These are phyloP conservation scores for Notodonta ziczac DNA, from an alignment of 2,888 invertebrate species.

Conservation along the genomic window DNA sequence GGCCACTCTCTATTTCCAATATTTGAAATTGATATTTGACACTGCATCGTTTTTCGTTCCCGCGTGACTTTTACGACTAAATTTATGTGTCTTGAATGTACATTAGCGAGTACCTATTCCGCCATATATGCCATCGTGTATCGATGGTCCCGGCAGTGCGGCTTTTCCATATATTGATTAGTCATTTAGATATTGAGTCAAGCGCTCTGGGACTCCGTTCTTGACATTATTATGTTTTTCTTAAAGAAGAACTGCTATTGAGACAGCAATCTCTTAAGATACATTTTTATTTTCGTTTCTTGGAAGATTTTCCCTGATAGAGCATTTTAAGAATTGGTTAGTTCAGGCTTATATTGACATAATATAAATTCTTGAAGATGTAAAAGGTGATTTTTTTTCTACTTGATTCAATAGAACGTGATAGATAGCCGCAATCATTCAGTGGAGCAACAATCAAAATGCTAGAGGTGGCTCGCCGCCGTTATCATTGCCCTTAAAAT, in stretches of 20 bases:
- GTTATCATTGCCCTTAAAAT: slow-evolving; percentile 1
- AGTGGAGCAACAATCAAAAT: slow-evolving; percentile 2
- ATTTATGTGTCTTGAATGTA: slow-evolving; percentile 56
- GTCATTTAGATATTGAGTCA: slow-evolving; percentile 54
- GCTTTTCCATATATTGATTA: slow-evolving; percentile 48
- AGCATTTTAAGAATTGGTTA: neutral
- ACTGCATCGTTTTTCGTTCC: slow-evolving; percentile 49
- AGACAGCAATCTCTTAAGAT: slow-evolving; percentile 11
- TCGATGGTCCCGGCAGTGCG: slow-evolving; percentile 28
- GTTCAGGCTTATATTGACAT: neutral
- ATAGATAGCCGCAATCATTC: neutral
- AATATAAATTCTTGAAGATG: too few relatives aligned
- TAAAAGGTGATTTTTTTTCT: neutral
- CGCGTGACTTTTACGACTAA: slow-evolving; percentile 60
- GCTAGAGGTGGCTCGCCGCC: neutral
- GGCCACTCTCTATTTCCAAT: slow-evolving; percentile 50
- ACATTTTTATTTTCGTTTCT: neutral
- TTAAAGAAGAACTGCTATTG: slow-evolving; percentile 25
- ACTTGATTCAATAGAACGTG: neutral
- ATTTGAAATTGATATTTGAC: slow-evolving; percentile 72
- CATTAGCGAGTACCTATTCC: slow-evolving; percentile 46
- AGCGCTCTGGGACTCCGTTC: slow-evolving; percentile 38
- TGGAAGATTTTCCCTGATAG: neutral
- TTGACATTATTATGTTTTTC: slow-evolving; percentile 28
- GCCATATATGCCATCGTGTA: slow-evolving; percentile 32